These are phyloP conservation scores for Phortica okadai DNA, from an alignment of 2,888 invertebrate genomes.

Conservation along the genomic window DNA sequence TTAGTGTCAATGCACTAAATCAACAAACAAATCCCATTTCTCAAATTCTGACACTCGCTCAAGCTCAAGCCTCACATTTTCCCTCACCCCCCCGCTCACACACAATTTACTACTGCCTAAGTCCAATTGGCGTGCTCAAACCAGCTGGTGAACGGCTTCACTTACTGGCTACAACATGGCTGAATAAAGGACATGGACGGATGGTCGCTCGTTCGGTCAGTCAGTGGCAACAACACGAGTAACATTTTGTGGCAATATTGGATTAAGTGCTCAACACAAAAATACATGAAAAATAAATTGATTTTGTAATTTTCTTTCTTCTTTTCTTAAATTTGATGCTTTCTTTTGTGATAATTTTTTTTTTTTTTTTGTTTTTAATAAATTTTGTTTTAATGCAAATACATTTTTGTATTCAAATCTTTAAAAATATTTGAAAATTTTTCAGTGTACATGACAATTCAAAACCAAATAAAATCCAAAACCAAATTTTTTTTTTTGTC, in stretches of 20 bases:
- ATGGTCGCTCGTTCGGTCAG: not conserved
- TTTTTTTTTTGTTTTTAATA: too few species aligned
- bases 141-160: slow-evolving; percentile 11
- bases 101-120: not conserved
- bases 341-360: too few species aligned
- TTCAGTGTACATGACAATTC: slow-evolving; percentile 1
- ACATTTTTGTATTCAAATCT: too few species aligned
- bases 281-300: slow-evolving; percentile 17
- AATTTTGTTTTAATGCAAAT: too few species aligned
- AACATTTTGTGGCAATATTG: slow-evolving; percentile 23
- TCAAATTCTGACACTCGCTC: slow-evolving; percentile 32
- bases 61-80: not conserved
- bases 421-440: not conserved
- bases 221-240: slow-evolving; percentile 9
- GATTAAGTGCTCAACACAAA: slow-evolving; percentile 6
- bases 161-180: not conserved
- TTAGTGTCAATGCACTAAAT: slow-evolving; percentile 34
- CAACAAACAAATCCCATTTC: slow-evolving; percentile 34
- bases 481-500: not conserved
- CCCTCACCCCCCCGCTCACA: not conserved
- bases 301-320: not conserved
- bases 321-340: not conserved
- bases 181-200: not conserved
- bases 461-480: not conserved
- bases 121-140: not conserved